Base-by-base conservation (phyloP, 2,797 vertebrate species). In the Parambassis ranga region DNA sequence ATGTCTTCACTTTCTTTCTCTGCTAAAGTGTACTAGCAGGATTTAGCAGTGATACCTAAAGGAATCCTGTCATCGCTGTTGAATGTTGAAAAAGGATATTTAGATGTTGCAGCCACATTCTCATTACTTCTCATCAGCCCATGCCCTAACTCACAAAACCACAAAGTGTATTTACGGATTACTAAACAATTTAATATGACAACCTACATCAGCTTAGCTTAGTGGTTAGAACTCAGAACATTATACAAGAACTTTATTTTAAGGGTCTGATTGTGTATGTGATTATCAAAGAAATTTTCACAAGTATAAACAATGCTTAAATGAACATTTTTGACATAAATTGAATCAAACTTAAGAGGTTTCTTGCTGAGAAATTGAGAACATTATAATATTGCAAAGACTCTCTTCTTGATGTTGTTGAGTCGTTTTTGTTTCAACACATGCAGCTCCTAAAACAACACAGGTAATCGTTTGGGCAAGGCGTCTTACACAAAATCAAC, bases 41-140 rank as follows among this genome's bases (percentile, higher is more conserved):
- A 4, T 22, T 22, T n/a, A 22, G 7, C 44, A 36, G 4, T 32
- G 30, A 6, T 10, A 7, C 26, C 6, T 41, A 13, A 46, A 32
- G 38, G 7, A 57, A 56, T 31, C 38, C 31, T 64, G 39, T 59
- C 24, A 13, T 26, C 5, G 14, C 15, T 8, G 47, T 50, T 43
- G 15, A 37, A 44, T 14, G 35, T 33, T 22, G 27, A 61, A 63
- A 59, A 38, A 14, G 3, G 3, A 39, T 3, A 63, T 41, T 50
- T 23, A 18, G 38, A 22, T 36, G 4, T 57, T 32, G 20, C n/a
- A 37, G 27, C 24, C 24, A 27, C 47, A 10, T 55, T 16, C 15
- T 14, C 49, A 58, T 58, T 66, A 48, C 30, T 58, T 39, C 47
- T 68, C 28, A 66, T 72, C 20, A 59, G 43, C 22, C 10, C n/a